These are phyloP conservation scores for Delphinus delphis DNA, from an alignment of 2,113 vertebrate genomes.

Conservation along the genomic window DNA sequence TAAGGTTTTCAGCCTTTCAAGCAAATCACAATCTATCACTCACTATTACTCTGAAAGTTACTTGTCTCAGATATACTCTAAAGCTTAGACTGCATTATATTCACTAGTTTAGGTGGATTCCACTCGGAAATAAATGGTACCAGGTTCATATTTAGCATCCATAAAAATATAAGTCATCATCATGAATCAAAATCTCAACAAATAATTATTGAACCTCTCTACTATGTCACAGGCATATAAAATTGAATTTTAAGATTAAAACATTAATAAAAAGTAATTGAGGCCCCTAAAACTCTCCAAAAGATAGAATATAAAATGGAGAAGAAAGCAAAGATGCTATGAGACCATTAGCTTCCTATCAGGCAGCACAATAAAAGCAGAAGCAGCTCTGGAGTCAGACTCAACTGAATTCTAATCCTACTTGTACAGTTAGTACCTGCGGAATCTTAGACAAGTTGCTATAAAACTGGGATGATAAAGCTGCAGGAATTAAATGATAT, in stretches of 20 bases:
- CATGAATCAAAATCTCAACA: not conserved
- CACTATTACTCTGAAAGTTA: not conserved
- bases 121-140: not conserved
- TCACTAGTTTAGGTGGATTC: not conserved
- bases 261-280: not conserved
- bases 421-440: not conserved
- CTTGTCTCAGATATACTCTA: not conserved
- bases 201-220: not conserved
- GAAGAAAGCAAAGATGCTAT: not conserved
- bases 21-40: not conserved
- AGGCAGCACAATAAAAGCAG: not conserved
- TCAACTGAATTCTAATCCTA: not conserved
- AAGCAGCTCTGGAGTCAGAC: not conserved
- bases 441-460: not conserved
- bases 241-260: constrained; percentile 23
- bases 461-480: not conserved
- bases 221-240: not conserved
- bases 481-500: not conserved
- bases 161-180: not conserved
- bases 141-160: not conserved
- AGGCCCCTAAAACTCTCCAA: not conserved
- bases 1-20: not conserved
- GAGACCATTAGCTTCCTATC: not conserved
- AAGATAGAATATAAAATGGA: not conserved
- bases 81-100: not conserved